These are phyloP conservation scores for Drosophila tsacasi DNA, from an alignment of 1,140 invertebrate genomes.

Conservation along the genomic window DNA sequence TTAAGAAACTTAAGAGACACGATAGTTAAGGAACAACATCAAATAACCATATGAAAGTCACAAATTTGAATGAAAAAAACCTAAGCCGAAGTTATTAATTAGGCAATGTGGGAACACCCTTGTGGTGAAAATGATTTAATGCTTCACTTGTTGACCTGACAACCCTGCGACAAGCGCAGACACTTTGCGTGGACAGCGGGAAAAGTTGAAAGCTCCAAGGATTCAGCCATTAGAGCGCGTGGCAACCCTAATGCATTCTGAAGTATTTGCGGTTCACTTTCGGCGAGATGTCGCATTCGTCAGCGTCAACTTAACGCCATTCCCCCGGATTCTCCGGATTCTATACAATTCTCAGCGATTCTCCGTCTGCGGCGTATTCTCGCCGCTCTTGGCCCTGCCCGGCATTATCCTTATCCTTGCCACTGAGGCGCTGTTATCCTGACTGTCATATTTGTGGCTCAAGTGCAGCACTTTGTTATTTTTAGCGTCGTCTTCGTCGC, in stretches of 20 bases:
- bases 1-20: not conserved
- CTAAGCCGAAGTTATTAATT: not conserved
- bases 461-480: constrained; percentile 75
- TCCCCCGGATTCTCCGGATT: constrained; percentile 14
- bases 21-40: not conserved
- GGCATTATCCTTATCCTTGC: constrained; percentile 36
- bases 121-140: not conserved
- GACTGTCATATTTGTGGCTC: constrained; percentile 70
- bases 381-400: constrained; percentile 11
- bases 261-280: constrained; percentile 45
- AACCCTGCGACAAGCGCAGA: constrained; percentile 21
- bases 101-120: not conserved
- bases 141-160: constrained; percentile 11
- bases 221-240: constrained; percentile 19
- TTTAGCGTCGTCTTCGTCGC: constrained; percentile 58
- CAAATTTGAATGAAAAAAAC: not conserved
- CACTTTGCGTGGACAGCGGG: constrained; percentile 1
- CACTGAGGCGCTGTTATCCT: constrained; percentile 39
- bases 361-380: constrained; percentile 2
- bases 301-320: constrained; percentile 63
- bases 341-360: constrained; percentile 10
- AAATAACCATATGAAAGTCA: not conserved
- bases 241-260: constrained; percentile 47
- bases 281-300: constrained; percentile 61
- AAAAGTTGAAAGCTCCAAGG: not conserved